Percentiles rank a stretch among this genome's conserved stretches.
phyloP scores from a whole-genome alignment of 2,888 invertebrate species.

The Leptogaster cylindrica region DNA sequence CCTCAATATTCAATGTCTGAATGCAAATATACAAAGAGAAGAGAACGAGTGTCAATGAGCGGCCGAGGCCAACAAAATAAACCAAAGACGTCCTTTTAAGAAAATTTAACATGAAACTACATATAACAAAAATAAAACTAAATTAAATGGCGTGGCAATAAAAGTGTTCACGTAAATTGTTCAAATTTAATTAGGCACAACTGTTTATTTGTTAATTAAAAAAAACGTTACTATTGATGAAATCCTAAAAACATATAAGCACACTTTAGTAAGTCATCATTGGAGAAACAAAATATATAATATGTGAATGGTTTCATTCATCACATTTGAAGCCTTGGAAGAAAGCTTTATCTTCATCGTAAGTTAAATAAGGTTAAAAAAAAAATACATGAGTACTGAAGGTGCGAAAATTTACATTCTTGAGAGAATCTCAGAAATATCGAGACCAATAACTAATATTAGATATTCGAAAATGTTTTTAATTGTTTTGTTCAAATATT shows the following conservation, averaged over 20 bases:
- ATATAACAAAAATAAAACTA: too few species aligned
- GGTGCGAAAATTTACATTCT: slow-evolving; percentile 1
- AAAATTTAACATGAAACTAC: too few species aligned
- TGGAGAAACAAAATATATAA: background rate
- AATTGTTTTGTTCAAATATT: too few species aligned
- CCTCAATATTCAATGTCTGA: slow-evolving; percentile 17
- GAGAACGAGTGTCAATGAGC: slow-evolving; percentile 28
- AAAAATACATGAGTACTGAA: background rate
- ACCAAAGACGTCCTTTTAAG: slow-evolving; percentile 18
- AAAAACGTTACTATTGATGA: too few species aligned
- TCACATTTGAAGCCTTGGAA: slow-evolving; percentile 24
- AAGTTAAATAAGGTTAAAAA: background rate
- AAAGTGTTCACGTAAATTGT: too few species aligned
- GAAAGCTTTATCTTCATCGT: slow-evolving; percentile 21
- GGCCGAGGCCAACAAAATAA: background rate
- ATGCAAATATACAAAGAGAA: slow-evolving; percentile 22
- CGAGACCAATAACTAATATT: slow-evolving; percentile 10
- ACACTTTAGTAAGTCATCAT: background rate
- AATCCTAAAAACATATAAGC: too few species aligned
- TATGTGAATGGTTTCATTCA: slow-evolving; percentile 19
- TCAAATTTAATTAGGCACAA: too few species aligned
- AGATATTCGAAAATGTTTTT: slow-evolving; percentile 10
- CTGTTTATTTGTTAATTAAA: background rate
- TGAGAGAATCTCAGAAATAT: background rate
- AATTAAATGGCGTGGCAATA: too few species aligned